These are phyloP conservation scores for Melanotaenia pygmaea DNA, from an alignment of 2,797 vertebrate species.

Conservation along the genomic window DNA sequence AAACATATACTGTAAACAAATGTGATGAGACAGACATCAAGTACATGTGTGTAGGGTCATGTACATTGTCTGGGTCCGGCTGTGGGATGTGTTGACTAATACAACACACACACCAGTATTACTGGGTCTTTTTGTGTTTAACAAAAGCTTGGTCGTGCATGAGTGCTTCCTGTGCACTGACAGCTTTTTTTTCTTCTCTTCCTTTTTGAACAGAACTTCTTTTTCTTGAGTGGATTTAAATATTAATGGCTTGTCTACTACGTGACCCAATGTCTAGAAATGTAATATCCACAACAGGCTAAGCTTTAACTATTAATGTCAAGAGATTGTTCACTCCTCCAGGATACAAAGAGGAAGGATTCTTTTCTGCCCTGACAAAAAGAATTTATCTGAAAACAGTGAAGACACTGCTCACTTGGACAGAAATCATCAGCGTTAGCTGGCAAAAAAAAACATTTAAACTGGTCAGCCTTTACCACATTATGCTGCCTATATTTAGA, in stretches of 20 bases:
- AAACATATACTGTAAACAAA: neutral
- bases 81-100: constrained; percentile 24
- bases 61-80: constrained; percentile 7
- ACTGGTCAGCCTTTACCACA: neutral
- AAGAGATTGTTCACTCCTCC: neutral
- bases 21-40: constrained; percentile 15
- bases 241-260: neutral
- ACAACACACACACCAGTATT: constrained; percentile 3
- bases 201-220: neutral
- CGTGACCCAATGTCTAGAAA: neutral
- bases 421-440: neutral
- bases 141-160: constrained; percentile 22
- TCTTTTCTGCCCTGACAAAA: neutral
- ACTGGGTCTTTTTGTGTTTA: constrained; percentile 5
- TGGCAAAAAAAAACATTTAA: neutral
- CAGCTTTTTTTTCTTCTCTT: constrained; percentile 6
- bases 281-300: neutral
- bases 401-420: neutral
- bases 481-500: too few relatives aligned
- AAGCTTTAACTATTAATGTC: neutral
- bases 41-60: constrained; percentile 16
- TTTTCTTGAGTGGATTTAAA: neutral
- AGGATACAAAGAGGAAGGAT: neutral
- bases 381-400: neutral
- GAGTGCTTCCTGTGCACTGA: constrained; percentile 65